A percentile compares a stretch with the other conserved stretches of the same genome.
Evolutionary conservation across 2,797 vertebrate genomes (phyloP).

Genomic region (Hippopotamyrus pictus): DNA sequence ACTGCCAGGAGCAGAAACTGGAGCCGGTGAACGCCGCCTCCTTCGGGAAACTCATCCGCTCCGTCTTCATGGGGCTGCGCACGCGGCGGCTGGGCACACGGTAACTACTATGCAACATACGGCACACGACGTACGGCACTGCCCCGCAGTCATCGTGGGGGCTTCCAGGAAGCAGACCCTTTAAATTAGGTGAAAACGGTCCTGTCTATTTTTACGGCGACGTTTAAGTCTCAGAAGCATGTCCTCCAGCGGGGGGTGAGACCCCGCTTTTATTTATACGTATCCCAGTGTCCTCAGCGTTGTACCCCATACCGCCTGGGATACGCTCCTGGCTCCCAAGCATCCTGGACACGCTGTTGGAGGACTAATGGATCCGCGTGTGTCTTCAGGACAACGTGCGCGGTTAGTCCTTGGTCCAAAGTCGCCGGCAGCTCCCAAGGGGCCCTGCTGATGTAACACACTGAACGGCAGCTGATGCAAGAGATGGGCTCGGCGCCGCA

Average conservation of each 20-base stretch:
- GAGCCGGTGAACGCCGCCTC: conserved; percentile 91
- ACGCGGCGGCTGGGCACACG: conserved; percentile 85
- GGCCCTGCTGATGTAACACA: not conserved
- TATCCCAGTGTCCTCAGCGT: not conserved
- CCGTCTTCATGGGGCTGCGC: conserved; percentile 88
- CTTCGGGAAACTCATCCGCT: conserved; percentile 89
- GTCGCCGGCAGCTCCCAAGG: not conserved
- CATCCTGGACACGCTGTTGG: not conserved
- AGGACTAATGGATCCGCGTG: not conserved
- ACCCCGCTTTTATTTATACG: not conserved
- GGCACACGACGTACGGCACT: not conserved
- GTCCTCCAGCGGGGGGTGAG: not conserved
- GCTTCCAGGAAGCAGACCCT: not conserved
- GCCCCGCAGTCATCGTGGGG: not conserved
- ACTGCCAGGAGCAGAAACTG: conserved; percentile 93
- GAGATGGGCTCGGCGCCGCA: not conserved
- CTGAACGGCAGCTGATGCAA: not conserved
- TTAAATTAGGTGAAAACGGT: not conserved
- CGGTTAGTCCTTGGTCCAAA: not conserved
- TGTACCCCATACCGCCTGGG: not conserved
- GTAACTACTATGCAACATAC: conserved; percentile 45
- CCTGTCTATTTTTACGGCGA: not conserved
- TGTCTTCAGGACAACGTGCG: not conserved
- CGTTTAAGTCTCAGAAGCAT: not conserved
- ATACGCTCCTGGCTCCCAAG: not conserved